phyloP scores from a whole-genome alignment of 2,888 invertebrate genomes.

The Teinopalpus imperialis region DNA sequence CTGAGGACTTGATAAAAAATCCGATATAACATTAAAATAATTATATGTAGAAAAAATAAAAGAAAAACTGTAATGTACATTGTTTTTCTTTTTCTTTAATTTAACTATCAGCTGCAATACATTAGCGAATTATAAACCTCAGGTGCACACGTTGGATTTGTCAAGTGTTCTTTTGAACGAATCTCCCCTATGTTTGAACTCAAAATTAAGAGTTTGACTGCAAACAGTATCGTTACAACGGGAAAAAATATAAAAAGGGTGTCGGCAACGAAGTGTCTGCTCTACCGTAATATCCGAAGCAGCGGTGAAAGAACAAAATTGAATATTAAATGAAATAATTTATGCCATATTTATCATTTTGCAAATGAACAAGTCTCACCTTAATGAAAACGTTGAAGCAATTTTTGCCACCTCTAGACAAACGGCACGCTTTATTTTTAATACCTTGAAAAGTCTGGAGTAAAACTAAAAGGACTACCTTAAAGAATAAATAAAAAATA shows the following conservation, averaged over 20 bases:
- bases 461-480: not conserved
- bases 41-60: too few species aligned
- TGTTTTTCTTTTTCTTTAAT: too few species aligned
- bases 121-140: constrained; percentile 35
- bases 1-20: too few species aligned
- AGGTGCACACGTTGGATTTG: constrained; percentile 62
- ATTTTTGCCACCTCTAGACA: constrained; percentile 36
- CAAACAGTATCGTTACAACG: constrained; percentile 71
- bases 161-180: constrained; percentile 65
- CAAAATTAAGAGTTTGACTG: constrained; percentile 73
- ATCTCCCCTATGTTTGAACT: constrained; percentile 72
- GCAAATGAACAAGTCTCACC: constrained; percentile 79
- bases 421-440: constrained; percentile 21
- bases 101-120: constrained; percentile 25
- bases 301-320: constrained; percentile 75
- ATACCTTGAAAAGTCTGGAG: not conserved
- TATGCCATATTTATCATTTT: constrained; percentile 83
- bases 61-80: too few species aligned
- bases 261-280: constrained; percentile 65
- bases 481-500: too few species aligned
- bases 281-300: constrained; percentile 63
- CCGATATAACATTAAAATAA: too few species aligned
- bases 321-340: constrained; percentile 84
- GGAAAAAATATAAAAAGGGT: constrained; percentile 71
- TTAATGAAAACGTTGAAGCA: constrained; percentile 74